Evolutionary conservation across 2,888 invertebrate genomes (phyloP).

Genomic region (Papilio elwesi): DNA sequence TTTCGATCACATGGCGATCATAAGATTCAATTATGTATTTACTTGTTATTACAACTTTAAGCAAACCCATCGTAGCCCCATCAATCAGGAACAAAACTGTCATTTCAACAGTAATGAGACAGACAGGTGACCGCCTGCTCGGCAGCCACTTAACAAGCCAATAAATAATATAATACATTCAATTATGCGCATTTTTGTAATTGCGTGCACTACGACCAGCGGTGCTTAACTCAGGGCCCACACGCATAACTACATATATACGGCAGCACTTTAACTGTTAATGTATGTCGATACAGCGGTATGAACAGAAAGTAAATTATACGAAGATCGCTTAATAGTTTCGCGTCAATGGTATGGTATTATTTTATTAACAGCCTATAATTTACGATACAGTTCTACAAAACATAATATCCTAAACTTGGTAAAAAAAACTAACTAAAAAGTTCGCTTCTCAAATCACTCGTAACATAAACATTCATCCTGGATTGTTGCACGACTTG

Average conservation of each 20-base stretch:
- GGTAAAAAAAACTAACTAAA: too few relatives aligned
- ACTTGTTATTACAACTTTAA: too few relatives aligned
- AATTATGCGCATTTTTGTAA: constrained; percentile 56
- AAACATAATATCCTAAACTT: not conserved
- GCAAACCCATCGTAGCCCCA: not conserved
- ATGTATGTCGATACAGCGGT: not conserved
- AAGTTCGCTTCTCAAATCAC: too few relatives aligned
- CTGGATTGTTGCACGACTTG: too few relatives aligned
- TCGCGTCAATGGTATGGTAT: not conserved
- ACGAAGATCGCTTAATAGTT: not conserved
- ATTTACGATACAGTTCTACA: not conserved
- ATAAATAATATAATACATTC: constrained; percentile 44
- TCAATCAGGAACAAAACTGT: constrained; percentile 2
- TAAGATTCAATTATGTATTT: too few relatives aligned
- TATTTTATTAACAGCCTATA: not conserved
- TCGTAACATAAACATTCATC: too few relatives aligned
- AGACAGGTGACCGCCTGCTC: constrained; percentile 27
- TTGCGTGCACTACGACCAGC: constrained; percentile 59
- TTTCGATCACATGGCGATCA: too few relatives aligned
- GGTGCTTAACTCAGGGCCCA: constrained; percentile 40
- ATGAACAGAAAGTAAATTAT: not conserved
- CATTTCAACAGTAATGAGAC: constrained; percentile 1
- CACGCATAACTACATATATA: constrained; percentile 20
- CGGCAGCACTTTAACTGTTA: constrained; percentile 8
- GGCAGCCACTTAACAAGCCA: constrained; percentile 48